phyloP scores from a whole-genome alignment of 1,140 invertebrate genomes.

The Scaptodrosophila lebanonensis region DNA sequence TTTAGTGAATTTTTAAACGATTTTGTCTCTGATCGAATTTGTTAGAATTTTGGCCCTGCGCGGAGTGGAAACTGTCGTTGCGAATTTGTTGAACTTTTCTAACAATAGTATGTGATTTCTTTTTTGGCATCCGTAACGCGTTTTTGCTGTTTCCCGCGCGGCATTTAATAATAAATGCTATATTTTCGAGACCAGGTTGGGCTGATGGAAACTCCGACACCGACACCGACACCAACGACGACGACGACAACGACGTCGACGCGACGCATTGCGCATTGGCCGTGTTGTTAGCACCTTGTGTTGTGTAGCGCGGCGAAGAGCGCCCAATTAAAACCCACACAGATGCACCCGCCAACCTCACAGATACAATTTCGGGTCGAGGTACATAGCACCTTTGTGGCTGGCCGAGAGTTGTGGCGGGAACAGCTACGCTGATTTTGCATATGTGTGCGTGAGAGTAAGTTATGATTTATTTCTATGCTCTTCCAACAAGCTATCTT shows the following conservation, averaged over 20 bases:
- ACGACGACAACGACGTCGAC: constrained; percentile 34
- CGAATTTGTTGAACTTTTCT: background rate
- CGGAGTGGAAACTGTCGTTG: too few relatives aligned
- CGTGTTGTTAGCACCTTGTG: constrained; percentile 59
- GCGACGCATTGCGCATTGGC: constrained; percentile 57
- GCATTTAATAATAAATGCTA: constrained; percentile 57
- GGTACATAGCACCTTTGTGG: constrained; percentile 46
- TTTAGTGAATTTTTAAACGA: background rate
- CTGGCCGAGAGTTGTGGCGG: constrained; percentile 19
- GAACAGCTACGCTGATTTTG: constrained; percentile 41
- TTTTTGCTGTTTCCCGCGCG: constrained; percentile 45
- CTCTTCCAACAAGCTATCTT: constrained; percentile 1
- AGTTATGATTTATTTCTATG: constrained; percentile 74
- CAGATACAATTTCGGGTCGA: constrained; percentile 6
- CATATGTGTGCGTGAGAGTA: constrained; percentile 33
- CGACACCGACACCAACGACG: constrained; percentile 36
- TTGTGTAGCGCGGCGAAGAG: constrained; percentile 18
- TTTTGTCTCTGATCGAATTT: too few relatives aligned
- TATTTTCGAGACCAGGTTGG: constrained; percentile 55
- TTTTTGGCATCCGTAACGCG: constrained; percentile 49
- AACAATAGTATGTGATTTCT: background rate
- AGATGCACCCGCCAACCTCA: constrained; percentile 16
- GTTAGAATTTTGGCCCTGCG: too few relatives aligned
- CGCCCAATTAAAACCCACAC: constrained; percentile 67
- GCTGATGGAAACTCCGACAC: constrained; percentile 16